Evolutionary conservation across 2,113 vertebrate species (phyloP), one percentile per base, ranked within the genome.

Genomic region (Megatriorchis doriae): DNA sequence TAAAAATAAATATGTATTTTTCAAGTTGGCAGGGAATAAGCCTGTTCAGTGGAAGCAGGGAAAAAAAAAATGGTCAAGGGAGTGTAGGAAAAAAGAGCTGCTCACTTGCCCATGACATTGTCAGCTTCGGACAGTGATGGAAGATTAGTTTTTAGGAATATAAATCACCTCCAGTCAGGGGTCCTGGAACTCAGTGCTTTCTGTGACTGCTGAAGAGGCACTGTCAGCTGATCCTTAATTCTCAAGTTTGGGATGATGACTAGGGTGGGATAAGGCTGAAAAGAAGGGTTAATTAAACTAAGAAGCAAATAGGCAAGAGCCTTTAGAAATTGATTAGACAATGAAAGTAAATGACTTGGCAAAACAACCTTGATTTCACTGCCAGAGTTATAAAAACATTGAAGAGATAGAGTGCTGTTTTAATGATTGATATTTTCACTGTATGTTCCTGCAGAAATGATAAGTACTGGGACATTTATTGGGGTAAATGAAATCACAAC

Each of bases 241-340:
- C 65, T 66, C 75, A 52, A 91, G 90, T 90, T 72, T 86, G 84
- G 85, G 71, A 85, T 81, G 68, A 86, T 0, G 10, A 83, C 94
- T 79, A 68, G 38, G 78, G 79, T n/a, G 17, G 70, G 45, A 86
- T 31, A 81, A 65, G 62, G 48, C 78, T 94, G 81, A 67, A 66
- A 77, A 72, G 48, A 92, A 94, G 88, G 94, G 94, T 93, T 97
- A 97, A 97, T 97, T 96, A 97, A 97, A 97, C 95, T 96, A 93
- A 85, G 90, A 88, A 67, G 88, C 79, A 94, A 97, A 89, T 8
- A 80, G 88, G 66, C 93, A 96, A 95, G 42, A 94, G 87, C 68
- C 88, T 80, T 85, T 85, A 95, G 85, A 93, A 97, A 96, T 67
- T 97, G 97, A 97, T 95, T 77, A 82, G 90, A 78, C 93, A 95